Percentiles rank a stretch among this genome's conserved stretches.
phyloP scores from a whole-genome alignment of 1,140 invertebrate genomes.

The Episyrphus balteatus region DNA sequence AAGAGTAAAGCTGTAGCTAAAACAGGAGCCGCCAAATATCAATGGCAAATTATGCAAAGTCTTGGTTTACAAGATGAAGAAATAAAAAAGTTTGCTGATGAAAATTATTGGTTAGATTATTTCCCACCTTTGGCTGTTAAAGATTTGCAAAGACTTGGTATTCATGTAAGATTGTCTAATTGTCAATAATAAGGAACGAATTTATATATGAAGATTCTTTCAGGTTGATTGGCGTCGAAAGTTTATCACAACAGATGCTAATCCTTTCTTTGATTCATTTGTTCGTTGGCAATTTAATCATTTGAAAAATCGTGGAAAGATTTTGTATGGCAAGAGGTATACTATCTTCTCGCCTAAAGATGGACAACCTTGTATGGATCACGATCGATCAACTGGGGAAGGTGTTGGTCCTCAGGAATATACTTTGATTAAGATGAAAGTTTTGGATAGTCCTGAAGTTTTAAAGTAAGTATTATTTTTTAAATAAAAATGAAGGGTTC shows the following conservation, averaged over 20 bases:
- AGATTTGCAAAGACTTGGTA: conserved; percentile 80
- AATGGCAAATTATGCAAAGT: conserved; percentile 98
- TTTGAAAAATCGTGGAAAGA: conserved; percentile 78
- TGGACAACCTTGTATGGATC: conserved; percentile 99
- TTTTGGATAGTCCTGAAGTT: conserved; percentile 60
- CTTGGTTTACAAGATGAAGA: conserved; percentile 83
- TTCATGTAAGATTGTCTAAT: conserved; percentile 56
- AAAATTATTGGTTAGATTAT: conserved; percentile 86
- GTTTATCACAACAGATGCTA: conserved; percentile 96
- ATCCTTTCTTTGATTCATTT: conserved; percentile 97
- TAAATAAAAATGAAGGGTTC: neutral
- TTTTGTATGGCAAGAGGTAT: conserved; percentile 95
- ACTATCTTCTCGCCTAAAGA: conserved; percentile 96
- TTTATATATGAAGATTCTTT: conserved; percentile 10
- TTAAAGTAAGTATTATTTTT: conserved; percentile 46
- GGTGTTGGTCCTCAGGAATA: conserved; percentile 98
- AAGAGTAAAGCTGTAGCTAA: conserved; percentile 98
- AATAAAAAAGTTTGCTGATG: conserved; percentile 87
- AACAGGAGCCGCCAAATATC: conserved; percentile 77
- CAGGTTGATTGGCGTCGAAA: conserved; percentile 92
- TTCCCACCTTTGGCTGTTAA: conserved; percentile 84
- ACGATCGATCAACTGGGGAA: conserved; percentile 91
- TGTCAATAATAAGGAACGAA: neutral
- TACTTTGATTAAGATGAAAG: conserved; percentile 90
- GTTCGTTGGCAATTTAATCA: conserved; percentile 92